phyloP scores from a whole-genome alignment of 2,113 vertebrate genomes.

The Pelvicachromis taeniatus region DNA sequence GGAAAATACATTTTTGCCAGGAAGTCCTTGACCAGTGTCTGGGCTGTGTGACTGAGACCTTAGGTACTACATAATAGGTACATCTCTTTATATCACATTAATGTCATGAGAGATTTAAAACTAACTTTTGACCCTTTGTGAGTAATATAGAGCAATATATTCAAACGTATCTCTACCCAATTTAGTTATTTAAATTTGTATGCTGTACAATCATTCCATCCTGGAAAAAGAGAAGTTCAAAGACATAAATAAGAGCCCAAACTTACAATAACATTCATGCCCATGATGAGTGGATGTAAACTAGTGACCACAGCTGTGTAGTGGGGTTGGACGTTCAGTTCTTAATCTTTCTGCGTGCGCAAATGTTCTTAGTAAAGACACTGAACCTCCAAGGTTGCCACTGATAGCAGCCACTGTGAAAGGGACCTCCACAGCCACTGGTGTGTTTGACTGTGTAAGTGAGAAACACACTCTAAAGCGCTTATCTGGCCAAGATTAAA shows the following conservation, averaged over 20 bases:
- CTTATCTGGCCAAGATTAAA: background rate
- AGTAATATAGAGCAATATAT: background rate
- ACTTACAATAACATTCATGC: background rate
- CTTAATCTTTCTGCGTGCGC: background rate
- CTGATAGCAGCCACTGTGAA: background rate
- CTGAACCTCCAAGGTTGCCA: background rate
- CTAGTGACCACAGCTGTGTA: background rate
- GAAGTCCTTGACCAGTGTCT: background rate
- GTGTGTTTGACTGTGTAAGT: background rate
- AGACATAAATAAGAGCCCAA: background rate
- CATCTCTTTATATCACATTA: background rate
- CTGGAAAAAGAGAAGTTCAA: background rate
- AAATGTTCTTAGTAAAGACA: background rate
- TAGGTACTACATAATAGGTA: background rate
- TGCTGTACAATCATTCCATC: background rate
- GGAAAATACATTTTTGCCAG: background rate
- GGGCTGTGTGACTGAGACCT: background rate
- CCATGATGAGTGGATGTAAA: background rate
- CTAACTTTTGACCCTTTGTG: background rate
- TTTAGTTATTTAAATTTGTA: background rate
- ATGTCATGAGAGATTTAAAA: background rate
- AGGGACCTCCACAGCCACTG: background rate
- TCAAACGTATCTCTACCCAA: rapidly evolving
- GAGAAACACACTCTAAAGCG: background rate
- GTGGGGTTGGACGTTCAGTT: background rate